phyloP scores from a whole-genome alignment of 2,113 vertebrate species.

The Onychostruthus taczanowskii region DNA sequence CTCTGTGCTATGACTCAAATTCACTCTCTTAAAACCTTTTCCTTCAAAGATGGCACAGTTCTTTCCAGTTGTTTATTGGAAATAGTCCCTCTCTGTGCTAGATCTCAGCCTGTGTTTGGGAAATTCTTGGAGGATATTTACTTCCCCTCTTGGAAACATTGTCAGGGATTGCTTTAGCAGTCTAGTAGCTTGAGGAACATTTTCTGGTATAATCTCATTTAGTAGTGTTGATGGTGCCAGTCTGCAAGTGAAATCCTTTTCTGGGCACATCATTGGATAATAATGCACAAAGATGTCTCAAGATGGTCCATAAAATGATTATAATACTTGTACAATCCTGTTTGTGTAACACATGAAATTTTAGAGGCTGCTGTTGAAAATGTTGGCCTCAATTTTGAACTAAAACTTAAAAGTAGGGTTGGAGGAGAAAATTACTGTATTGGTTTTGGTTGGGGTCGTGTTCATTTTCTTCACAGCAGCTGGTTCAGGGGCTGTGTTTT shows the following conservation, averaged over 20 bases:
- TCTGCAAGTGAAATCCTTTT: background rate
- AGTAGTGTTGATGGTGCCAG: background rate
- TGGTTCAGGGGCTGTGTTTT: background rate
- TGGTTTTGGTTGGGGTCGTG: background rate
- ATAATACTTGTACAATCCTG: background rate
- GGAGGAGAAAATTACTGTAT: background rate
- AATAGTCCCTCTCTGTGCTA: background rate
- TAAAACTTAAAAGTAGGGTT: background rate
- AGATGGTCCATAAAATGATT: background rate
- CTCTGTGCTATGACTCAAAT: background rate
- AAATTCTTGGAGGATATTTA: background rate
- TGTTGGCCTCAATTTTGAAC: background rate
- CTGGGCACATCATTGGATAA: background rate
- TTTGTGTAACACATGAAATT: background rate
- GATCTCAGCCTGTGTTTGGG: background rate
- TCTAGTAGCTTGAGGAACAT: background rate
- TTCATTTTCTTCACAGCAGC: background rate
- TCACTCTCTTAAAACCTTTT: background rate
- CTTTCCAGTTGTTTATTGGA: background rate
- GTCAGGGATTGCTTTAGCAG: background rate
- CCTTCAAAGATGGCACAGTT: background rate
- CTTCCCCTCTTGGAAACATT: background rate
- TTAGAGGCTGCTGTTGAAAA: background rate
- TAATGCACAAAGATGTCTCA: background rate
- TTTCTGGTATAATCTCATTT: background rate